Evolutionary conservation across 2,113 vertebrate species (phyloP), one percentile per base, ranked within the genome.

Genomic region (Charina bottae): DNA sequence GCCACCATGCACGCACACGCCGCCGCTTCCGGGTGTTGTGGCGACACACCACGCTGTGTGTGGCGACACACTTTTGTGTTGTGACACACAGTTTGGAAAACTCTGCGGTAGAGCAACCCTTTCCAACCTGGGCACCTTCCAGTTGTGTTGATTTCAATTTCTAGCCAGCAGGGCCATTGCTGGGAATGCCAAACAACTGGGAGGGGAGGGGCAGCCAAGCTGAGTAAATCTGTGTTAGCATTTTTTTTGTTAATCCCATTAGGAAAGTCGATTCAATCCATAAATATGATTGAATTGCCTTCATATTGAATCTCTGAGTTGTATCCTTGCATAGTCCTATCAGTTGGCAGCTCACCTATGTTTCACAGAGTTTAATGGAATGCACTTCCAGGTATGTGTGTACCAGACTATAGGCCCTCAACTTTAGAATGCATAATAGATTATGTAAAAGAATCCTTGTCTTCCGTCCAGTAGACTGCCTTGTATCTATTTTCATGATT

Each of bases 401-500:
- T 26, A 15, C 37, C 28, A 55, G 59, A 26, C 62, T 23, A 17
- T n/a, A 33, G n/a, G 26, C 55, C 33, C n/a, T 72, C 64, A 37
- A 86, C 1, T 68, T 54, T 85, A 55, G 13, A 68, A 56, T 91
- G 49, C 23, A 55, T 42, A 87, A 68, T 87, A 55, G 54, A 33
- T 85, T 85, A n/a, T 33, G 19, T 85, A 62, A 33, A 83, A 28
- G 62, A 72, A 72, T 56, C 53, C 12, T 87, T 87, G 85, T 58
- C 49, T 91, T 91, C 15, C n/a, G 12, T 26, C 46, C 4, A 87
- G 60, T 54, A 87, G 33, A 49, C 23, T 68, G 49, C 72, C n/a
- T 56, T 68, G 8, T 87, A 33, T 87, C 42, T 54, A 60, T 26
- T 64, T 91, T 91, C 90, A 55, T 72, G 60, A 46, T 87, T 26